Evolutionary conservation across 2,113 vertebrate species (phyloP).

Genomic region (Amphiprion percula): DNA sequence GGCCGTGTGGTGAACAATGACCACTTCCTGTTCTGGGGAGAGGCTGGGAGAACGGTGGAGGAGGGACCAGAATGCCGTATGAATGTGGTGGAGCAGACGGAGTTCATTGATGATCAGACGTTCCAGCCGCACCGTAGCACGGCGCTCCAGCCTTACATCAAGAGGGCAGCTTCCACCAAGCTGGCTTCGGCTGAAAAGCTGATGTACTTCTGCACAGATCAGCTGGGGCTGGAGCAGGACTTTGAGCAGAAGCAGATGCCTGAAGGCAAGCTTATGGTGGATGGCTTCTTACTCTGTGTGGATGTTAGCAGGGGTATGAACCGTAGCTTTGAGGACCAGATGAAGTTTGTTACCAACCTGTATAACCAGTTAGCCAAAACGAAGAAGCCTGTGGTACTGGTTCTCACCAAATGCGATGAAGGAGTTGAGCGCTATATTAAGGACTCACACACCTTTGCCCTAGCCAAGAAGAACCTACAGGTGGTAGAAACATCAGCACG

Average conservation of each 20-base stretch:
- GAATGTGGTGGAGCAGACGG: conserved; percentile 98
- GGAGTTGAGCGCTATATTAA: conserved; percentile 98
- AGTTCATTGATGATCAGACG: conserved; percentile 98
- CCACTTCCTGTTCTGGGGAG: conserved; percentile 99
- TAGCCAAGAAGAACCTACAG: conserved; percentile 97
- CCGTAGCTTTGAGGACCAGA: conserved; percentile 97
- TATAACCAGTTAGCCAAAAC: conserved; percentile 97
- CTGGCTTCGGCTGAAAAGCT: conserved; percentile 97
- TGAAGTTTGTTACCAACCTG: conserved; percentile 94
- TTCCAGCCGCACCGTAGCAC: conserved; percentile 98
- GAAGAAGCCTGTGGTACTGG: conserved; percentile 94
- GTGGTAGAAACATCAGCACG: conserved; percentile 97
- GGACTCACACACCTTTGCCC: conserved; percentile 94
- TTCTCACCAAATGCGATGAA: conserved; percentile 97
- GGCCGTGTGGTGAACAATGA: conserved; percentile 98
- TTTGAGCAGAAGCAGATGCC: conserved; percentile 99
- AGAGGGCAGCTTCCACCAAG: conserved; percentile 94
- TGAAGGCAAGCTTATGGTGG: conserved; percentile 94
- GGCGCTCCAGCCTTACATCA: conserved; percentile 96
- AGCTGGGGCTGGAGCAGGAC: conserved; percentile 97
- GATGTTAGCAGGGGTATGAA: conserved; percentile 99
- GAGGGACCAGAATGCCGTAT: conserved; percentile 91
- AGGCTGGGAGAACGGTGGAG: conserved; percentile 89
- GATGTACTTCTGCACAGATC: conserved; percentile 99
- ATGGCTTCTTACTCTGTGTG: conserved; percentile 94